phyloP scores from a whole-genome alignment of 1,140 invertebrate species.

The Heliconius melpomene region DNA sequence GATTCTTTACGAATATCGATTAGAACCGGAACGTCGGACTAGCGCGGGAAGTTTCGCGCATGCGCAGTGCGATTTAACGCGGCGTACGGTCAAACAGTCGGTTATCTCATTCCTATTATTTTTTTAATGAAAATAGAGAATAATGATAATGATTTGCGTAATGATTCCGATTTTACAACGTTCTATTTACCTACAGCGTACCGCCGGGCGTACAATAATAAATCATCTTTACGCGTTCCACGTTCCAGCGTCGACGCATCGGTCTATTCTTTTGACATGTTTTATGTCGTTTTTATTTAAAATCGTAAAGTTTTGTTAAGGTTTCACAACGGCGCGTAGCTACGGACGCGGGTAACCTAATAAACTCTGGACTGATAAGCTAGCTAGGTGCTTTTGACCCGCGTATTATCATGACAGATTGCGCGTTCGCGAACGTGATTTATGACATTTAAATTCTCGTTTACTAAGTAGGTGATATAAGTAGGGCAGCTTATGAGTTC shows the following conservation, averaged over 20 bases:
- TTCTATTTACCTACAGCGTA: conserved; percentile 25
- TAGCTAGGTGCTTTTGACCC: conserved; percentile 63
- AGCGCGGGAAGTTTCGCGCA: conserved; percentile 57
- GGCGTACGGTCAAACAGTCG: conserved; percentile 32
- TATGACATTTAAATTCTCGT: conserved; percentile 54
- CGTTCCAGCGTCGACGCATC: conserved; percentile 25
- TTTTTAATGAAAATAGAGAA: neutral
- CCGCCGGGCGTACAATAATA: conserved; percentile 38
- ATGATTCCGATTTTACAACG: conserved; percentile 24
- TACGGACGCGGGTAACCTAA: conserved; percentile 50
- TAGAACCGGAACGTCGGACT: conserved; percentile 36
- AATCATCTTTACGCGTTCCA: conserved; percentile 44
- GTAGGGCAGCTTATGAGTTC: conserved; percentile 53
- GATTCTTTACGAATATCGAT: conserved; percentile 42
- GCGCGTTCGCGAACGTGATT: conserved; percentile 53
- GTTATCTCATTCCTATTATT: conserved; percentile 9
- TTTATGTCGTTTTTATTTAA: conserved; percentile 44
- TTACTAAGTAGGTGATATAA: conserved; percentile 47
- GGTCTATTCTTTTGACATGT: conserved; percentile 23
- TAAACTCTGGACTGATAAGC: conserved; percentile 53
- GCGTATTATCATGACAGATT: conserved; percentile 61
- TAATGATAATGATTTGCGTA: conserved; percentile 11
- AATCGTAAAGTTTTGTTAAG: conserved; percentile 38
- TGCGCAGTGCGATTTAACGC: conserved; percentile 54
- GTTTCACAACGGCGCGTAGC: conserved; percentile 44